Evolutionary conservation across 1,140 invertebrate genomes (phyloP).

Genomic region (Tetraneura akinire): DNA sequence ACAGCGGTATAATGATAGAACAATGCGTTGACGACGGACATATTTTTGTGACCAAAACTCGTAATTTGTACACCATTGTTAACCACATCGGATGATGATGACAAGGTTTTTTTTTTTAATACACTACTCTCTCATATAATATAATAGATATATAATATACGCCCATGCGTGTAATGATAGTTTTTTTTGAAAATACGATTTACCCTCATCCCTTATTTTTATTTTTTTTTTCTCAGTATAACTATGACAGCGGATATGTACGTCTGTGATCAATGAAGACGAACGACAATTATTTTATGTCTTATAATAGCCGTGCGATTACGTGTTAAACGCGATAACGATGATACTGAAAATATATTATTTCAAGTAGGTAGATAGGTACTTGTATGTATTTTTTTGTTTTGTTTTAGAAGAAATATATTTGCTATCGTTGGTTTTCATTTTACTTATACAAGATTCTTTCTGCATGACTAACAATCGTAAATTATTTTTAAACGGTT

Average conservation of each 20-base stretch:
- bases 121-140: slow-evolving; percentile 14
- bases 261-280: slow-evolving; percentile 7
- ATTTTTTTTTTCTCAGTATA: background rate
- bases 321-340: background rate
- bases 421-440: background rate
- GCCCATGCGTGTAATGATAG: slow-evolving; percentile 24
- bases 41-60: slow-evolving; percentile 39
- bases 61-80: slow-evolving; percentile 50
- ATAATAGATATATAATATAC: slow-evolving; percentile 13
- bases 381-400: slow-evolving; percentile 1
- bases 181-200: background rate
- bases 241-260: background rate
- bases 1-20: slow-evolving; percentile 26
- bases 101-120: slow-evolving; percentile 25
- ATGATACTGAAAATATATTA: background rate
- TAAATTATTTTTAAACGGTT: slow-evolving; percentile 19
- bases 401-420: background rate
- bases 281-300: background rate
- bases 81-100: slow-evolving; percentile 30
- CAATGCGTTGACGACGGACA: slow-evolving; percentile 20
- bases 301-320: background rate
- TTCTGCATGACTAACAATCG: background rate
- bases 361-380: too few species aligned
- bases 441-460: slow-evolving; percentile 19
- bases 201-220: slow-evolving; percentile 16